Evolutionary conservation across 2,888 invertebrate species (phyloP).

Genomic region (Sinodicranocentrus sp.): DNA sequence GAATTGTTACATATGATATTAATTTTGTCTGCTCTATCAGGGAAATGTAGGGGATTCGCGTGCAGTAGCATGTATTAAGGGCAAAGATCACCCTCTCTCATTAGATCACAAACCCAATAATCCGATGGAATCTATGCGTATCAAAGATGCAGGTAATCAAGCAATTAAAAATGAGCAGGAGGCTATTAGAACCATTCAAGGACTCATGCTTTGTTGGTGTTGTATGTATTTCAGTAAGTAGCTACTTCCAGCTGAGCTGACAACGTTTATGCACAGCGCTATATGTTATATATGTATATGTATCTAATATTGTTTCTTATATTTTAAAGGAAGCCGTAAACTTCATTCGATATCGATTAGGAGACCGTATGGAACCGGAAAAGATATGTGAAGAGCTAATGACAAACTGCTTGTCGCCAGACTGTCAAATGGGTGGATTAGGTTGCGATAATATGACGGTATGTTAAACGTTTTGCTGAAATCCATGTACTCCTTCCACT

Average conservation of each 20-base stretch:
- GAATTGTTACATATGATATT: slow-evolving; percentile 1
- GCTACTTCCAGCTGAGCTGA: too few relatives aligned
- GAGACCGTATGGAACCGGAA: slow-evolving; percentile 91
- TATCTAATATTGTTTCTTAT: too few relatives aligned
- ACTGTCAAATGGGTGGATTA: slow-evolving; percentile 96
- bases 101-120: slow-evolving; percentile 98
- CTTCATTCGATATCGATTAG: slow-evolving; percentile 91
- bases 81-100: slow-evolving; percentile 87
- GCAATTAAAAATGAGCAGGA: too few relatives aligned
- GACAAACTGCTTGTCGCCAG: slow-evolving; percentile 96
- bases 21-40: slow-evolving; percentile 78
- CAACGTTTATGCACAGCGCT: too few relatives aligned
- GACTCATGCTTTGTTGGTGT: too few relatives aligned
- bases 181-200: too few relatives aligned
- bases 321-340: slow-evolving; percentile 89
- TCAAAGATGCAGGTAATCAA: slow-evolving; percentile 85
- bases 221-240: too few relatives aligned
- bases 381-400: slow-evolving; percentile 97
- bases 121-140: slow-evolving; percentile 91
- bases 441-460: slow-evolving; percentile 99
- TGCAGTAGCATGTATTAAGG: slow-evolving; percentile 92
- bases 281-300: too few relatives aligned
- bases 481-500: too few relatives aligned
- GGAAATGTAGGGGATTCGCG: slow-evolving; percentile 99
- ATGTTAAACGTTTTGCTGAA: too few relatives aligned